Base-by-base conservation (phyloP, 2,797 vertebrate species). In the Enteromius mattozi region DNA sequence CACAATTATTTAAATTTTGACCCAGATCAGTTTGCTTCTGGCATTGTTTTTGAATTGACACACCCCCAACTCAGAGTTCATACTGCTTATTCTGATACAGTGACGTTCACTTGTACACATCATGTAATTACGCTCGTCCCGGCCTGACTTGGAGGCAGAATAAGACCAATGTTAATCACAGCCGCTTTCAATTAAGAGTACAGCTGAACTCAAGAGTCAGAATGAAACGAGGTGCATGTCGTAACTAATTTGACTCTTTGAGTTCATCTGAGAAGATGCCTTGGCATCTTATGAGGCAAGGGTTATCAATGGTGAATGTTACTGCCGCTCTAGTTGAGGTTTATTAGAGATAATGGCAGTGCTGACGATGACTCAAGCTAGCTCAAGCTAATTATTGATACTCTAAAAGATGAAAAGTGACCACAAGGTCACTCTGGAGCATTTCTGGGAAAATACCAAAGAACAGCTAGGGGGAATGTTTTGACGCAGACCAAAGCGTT, bases 401-500 rank as follows among this genome's bases (percentile, higher is more conserved):
- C 27, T 85, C 87, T 85, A 84, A 70, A 88, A 89, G 80, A 85
- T 51, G 45, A 68, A 89, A 87, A 90, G 86, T 84, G 86, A 49
- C 16, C 88, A 92, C 90, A 92, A 92, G 90, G 91, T 91, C 89
- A 92, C 72, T 81, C 90, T 91, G 45, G 30, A 35, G 35, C 37
- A 45, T 35, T 47, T 54, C 27, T 51, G 71, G 12, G 27, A 54
- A 75, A 75, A 75, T 21, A 33, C 1, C 17, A 42, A 71, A 42
- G 33, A 59, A 56, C 33, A 80, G 63, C 63, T 51, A 68, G 16
- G 13, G 45, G 33, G 19, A 40, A 59, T 40, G 37, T 70, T 40
- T 70, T 45, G 68, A 70, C 12, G 2, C 21, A 70, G 37, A 24
- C 59, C 24, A 30, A 63, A 63, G 24, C 24, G 5, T 42, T 45